Conservation (phyloP, 2,797 vertebrate species). For the Scleropages formosus region DNA sequence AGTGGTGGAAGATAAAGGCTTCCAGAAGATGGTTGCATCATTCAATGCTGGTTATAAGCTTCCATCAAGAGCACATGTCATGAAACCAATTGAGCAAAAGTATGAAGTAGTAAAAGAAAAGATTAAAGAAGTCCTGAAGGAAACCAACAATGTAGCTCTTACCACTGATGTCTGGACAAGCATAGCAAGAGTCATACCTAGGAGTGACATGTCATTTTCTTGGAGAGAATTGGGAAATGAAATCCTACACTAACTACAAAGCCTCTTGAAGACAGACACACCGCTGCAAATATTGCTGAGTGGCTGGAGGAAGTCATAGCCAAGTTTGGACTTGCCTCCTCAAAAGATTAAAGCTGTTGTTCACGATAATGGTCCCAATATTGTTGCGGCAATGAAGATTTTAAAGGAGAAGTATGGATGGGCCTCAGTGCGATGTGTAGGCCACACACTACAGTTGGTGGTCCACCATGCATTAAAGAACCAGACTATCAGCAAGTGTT, state of each 20-base stretch:
- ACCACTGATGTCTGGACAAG: no score
- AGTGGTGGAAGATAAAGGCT: no score
- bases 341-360: slow-evolving; percentile 11
- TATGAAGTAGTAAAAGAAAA: neutral
- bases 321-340: slow-evolving; percentile 38
- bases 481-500: slow-evolving; percentile 1
- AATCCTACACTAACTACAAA: slow-evolving; percentile 24
- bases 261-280: slow-evolving; percentile 36
- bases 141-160: neutral
- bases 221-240: slow-evolving; percentile 30
- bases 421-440: no score
- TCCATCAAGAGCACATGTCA: neutral
- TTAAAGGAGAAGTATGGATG: no score
- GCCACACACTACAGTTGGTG: no score
- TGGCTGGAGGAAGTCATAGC: slow-evolving; percentile 36
- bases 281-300: slow-evolving; percentile 30
- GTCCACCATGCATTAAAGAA: no score
- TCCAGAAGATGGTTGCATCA: no score
- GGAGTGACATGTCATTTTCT: slow-evolving; percentile 33
- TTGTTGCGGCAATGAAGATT: neutral
- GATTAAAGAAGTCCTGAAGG: no score
- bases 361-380: neutral
- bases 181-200: slow-evolving; percentile 26
- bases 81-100: neutral
- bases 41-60: neutral